A percentile compares a stretch with the other conserved stretches of the same genome.
phyloP scores from a whole-genome alignment of 2,888 invertebrate genomes.

The Pedicia rivosa region DNA sequence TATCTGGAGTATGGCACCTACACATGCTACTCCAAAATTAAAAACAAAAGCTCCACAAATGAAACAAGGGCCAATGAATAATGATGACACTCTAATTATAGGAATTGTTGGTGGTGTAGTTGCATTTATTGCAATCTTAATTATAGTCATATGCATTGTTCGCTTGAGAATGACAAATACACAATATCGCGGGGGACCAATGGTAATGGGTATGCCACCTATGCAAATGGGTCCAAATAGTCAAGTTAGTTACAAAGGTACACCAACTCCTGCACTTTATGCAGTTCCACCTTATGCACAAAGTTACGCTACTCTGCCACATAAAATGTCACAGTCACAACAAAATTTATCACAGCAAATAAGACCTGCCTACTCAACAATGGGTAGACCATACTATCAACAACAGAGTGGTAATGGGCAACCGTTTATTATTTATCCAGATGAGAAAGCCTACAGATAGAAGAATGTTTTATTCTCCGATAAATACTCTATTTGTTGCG shows the following conservation, averaged over 20 bases:
- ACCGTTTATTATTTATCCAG: conserved; percentile 30
- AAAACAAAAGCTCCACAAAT: conserved; percentile 37
- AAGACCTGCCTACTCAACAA: conserved; percentile 41
- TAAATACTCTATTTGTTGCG: too few relatives aligned
- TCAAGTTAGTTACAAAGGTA: conserved; percentile 35
- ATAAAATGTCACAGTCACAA: conserved; percentile 34
- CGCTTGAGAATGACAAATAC: conserved; percentile 52
- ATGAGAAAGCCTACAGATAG: conserved; percentile 31
- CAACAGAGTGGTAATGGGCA: conserved; percentile 19
- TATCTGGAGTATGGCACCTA: conserved; percentile 75
- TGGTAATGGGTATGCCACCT: conserved; percentile 38
- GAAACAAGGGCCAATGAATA: conserved; percentile 50
- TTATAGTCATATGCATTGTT: conserved; percentile 79
- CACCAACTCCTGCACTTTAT: conserved; percentile 33
- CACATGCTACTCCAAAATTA: conserved; percentile 40
- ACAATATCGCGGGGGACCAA: conserved; percentile 51
- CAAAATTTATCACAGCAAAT: conserved; percentile 21
- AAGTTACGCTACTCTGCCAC: conserved; percentile 46
- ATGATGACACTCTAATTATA: conserved; percentile 85
- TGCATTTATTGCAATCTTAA: conserved; percentile 74
- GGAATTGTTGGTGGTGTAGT: conserved; percentile 90
- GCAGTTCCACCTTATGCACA: conserved; percentile 44
- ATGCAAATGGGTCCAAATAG: conserved; percentile 38
- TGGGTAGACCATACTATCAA: conserved; percentile 42
- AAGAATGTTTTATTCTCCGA: too few relatives aligned